Base-by-base conservation (phyloP, 2,888 invertebrate species). In the Apoderus coryli region DNA sequence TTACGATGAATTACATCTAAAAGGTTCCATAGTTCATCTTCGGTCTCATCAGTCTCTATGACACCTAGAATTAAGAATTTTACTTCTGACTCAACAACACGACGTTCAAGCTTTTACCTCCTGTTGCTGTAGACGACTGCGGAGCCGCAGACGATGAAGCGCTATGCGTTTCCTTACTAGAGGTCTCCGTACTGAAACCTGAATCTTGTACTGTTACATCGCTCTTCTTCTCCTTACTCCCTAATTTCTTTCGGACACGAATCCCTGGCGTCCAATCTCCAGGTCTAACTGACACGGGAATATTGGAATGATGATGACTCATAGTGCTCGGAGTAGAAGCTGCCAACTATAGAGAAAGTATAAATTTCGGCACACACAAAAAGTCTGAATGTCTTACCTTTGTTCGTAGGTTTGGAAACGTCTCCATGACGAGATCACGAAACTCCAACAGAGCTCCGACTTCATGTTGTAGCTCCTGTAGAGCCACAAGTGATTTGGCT, bases 381-480 rank as follows among this genome's bases (percentile, higher is more conserved):
- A n/a, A n/a, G n/a, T n/a, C n/a, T n/a, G n/a, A n/a, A n/a, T 38
- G 36, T n/a, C 34, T 32, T 75, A 85, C 74, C 68, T 85, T 86
- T 56, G 76, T 76, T 57, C 84, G 78, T 58, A 86, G 72, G 66
- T 85, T 82, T 50, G 86, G 86, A 67, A 86, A 85, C 54, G 85
- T 82, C 72, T 85, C 85, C 73, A 86, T 84, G 69, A 86, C 86
- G 71, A 85, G 75, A 64, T 86, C 85, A 63, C 86, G 79, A 62
- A 86, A 86, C 67, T 86, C 84, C 62, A 86, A 72, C 49, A 86
- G 63, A 49, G 84, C 84, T 44, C 85, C 84, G 65, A 86, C 86
- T 68, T 86, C 86, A 77, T 85, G 80, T 73, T 86, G 86, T 60
- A 86, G 71, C 67, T 86, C 86, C 69, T 86, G 85, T 57, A 86